Conservation (phyloP, 2,888 invertebrate species). For the Cordilura impudica region DNA sequence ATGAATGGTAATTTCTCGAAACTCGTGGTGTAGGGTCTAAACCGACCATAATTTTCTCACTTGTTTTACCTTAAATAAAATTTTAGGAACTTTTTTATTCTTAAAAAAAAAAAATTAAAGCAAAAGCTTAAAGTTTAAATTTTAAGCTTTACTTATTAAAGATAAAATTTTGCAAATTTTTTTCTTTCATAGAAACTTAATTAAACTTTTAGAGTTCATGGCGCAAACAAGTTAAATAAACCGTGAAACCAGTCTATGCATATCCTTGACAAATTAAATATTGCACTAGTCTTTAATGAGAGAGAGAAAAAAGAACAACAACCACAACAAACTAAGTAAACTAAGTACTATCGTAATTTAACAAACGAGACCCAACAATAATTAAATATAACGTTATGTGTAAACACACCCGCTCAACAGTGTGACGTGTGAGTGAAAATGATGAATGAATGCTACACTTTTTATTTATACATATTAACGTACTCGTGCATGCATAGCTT, state of each 20-base stretch:
- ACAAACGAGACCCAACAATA: constrained; percentile 3
- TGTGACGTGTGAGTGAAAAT: not conserved
- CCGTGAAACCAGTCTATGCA: constrained; percentile 24
- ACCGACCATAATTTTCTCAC: too few relatives aligned
- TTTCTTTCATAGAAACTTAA: not conserved
- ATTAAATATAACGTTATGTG: constrained; percentile 8
- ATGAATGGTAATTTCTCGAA: too few relatives aligned
- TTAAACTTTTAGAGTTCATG: constrained; percentile 5
- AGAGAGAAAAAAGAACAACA: not conserved
- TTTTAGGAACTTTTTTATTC: not conserved
- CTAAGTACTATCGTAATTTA: not conserved
- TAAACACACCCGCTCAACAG: not conserved
- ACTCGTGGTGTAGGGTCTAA: too few relatives aligned
- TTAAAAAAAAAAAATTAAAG: too few relatives aligned
- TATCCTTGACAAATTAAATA: constrained; percentile 26
- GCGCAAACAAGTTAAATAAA: not conserved
- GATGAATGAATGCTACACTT: too few relatives aligned
- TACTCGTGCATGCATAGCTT: not conserved
- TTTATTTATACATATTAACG: too few relatives aligned
- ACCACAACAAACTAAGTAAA: too few relatives aligned
- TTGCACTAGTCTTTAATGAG: not conserved
- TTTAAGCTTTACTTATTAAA: not conserved
- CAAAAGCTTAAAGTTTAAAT: too few relatives aligned
- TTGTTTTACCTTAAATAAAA: not conserved
- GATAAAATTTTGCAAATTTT: not conserved